Conservation (phyloP, 2,113 vertebrate genomes). For the Ictalurus punctatus region DNA sequence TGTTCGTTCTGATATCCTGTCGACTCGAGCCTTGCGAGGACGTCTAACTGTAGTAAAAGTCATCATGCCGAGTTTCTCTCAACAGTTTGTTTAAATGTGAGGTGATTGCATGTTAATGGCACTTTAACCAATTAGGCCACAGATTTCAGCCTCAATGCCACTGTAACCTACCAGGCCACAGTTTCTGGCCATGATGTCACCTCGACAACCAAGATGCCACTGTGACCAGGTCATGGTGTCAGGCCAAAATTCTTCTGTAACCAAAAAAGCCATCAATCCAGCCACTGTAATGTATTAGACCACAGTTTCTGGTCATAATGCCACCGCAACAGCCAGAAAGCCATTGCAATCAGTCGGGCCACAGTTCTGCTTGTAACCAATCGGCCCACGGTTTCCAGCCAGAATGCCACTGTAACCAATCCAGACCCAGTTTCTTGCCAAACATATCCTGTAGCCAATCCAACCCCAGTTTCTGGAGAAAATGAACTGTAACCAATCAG, state of each 20-base stretch:
- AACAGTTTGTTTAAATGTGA: too few species aligned
- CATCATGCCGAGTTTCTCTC: background rate
- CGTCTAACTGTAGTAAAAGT: background rate
- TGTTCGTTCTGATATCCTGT: background rate
- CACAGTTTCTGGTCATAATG: background rate
- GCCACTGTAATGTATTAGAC: background rate
- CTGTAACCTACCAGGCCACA: background rate
- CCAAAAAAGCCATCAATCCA: too few species aligned
- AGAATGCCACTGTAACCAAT: background rate
- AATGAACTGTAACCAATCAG: background rate
- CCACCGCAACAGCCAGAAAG: background rate
- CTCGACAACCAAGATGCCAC: background rate
- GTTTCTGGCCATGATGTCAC: background rate
- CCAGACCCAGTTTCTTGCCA: background rate
- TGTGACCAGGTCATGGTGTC: background rate
- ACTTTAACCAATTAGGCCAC: background rate
- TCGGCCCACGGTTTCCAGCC: background rate
- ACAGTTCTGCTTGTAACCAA: background rate
- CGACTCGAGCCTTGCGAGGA: background rate
- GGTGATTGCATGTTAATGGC: too few species aligned
- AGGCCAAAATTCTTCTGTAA: background rate
- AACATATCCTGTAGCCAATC: background rate
- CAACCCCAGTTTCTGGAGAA: background rate
- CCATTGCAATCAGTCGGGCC: background rate
- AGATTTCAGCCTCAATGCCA: background rate